phyloP scores from a whole-genome alignment of 2,888 invertebrate genomes.

The Patella ulyssiponensis region DNA sequence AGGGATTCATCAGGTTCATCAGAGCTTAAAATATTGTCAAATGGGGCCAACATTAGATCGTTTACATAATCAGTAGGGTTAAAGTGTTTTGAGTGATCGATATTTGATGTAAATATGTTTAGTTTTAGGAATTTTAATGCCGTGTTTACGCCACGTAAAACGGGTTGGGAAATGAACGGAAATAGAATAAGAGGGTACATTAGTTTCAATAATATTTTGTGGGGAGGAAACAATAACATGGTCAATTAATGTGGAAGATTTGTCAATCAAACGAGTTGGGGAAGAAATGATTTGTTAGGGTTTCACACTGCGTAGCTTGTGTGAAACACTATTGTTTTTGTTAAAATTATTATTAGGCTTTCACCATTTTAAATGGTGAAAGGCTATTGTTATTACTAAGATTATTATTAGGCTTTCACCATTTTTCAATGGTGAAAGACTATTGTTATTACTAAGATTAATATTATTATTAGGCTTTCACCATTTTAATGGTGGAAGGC shows the following conservation, averaged over 20 bases:
- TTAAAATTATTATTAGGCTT: too few species aligned
- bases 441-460: too few species aligned
- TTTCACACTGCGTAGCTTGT: too few species aligned
- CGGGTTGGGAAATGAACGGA: neutral
- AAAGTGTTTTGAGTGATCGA: neutral
- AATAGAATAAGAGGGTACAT: neutral
- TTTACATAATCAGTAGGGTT: neutral
- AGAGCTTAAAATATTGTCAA: slow-evolving; percentile 6
- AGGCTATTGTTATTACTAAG: too few species aligned
- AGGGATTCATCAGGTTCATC: too few species aligned
- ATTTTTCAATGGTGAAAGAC: too few species aligned
- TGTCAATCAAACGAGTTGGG: neutral
- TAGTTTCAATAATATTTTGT: neutral
- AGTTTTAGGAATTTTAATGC: neutral
- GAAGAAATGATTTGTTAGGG: neutral
- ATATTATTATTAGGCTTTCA: too few species aligned
- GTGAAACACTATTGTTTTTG: too few species aligned
- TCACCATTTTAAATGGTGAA: too few species aligned
- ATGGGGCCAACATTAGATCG: neutral
- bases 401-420: too few species aligned
- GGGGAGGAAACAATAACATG: neutral
- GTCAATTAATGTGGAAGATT: neutral
- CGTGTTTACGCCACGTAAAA: neutral
- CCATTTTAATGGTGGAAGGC: too few species aligned
- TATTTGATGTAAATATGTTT: neutral